Conservation (phyloP, 2,888 invertebrate species). For the Salticus scenicus region DNA sequence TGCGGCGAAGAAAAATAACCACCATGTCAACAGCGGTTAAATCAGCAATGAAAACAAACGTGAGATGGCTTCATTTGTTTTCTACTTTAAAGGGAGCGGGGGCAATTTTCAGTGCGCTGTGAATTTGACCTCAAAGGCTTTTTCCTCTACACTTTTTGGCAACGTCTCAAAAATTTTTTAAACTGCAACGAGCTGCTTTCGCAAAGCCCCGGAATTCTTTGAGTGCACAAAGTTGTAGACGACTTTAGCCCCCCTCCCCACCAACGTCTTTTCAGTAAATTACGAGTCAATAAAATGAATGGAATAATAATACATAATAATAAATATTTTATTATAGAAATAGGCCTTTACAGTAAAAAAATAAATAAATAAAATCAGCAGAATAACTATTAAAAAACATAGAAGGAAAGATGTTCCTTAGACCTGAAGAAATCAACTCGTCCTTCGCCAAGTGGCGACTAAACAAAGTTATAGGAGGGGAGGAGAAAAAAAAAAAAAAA, state of each 20-base stretch:
- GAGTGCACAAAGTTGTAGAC: background rate
- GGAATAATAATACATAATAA: too few relatives aligned
- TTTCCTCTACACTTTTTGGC: conserved; percentile 15
- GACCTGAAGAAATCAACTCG: too few relatives aligned
- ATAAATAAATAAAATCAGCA: too few relatives aligned
- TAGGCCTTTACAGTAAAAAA: background rate
- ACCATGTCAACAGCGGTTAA: conserved; percentile 5
- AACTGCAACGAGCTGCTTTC: background rate
- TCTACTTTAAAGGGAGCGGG: background rate
- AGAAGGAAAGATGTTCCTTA: too few relatives aligned
- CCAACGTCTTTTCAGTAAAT: too few relatives aligned
- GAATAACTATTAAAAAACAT: too few relatives aligned
- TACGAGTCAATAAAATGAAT: background rate
- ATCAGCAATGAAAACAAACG: conserved; percentile 10
- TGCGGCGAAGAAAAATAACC: background rate
- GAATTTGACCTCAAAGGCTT: conserved; percentile 16
- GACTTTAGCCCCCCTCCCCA: too few relatives aligned
- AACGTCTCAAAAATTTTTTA: conserved; percentile 4
- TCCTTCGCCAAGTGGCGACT: too few relatives aligned
- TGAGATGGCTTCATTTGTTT: conserved; percentile 6
- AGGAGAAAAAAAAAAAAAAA: too few relatives aligned
- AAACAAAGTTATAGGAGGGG: too few relatives aligned
- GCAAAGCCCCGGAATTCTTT: conserved; percentile 7
- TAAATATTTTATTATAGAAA: background rate
- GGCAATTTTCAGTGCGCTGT: background rate